These are phyloP conservation scores for Pristionchus maxplancki DNA, from an alignment of 2,888 invertebrate species.

Conservation along the genomic window DNA sequence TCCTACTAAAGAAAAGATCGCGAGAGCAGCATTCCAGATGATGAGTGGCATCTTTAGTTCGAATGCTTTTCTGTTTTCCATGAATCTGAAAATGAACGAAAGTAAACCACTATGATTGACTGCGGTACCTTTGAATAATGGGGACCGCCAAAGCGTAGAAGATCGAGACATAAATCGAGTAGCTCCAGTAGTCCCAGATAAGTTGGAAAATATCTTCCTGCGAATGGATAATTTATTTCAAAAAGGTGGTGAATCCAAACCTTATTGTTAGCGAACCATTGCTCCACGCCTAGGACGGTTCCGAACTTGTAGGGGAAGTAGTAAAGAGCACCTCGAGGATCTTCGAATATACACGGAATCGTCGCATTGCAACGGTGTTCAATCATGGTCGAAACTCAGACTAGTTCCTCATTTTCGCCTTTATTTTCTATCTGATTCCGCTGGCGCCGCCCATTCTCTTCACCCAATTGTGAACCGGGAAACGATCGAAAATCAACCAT, in stretches of 20 bases:
- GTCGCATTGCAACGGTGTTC: background rate
- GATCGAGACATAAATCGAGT: background rate
- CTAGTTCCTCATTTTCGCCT: background rate
- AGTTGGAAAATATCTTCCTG: background rate
- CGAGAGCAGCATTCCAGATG: constrained; percentile 79
- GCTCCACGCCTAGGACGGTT: constrained; percentile 52
- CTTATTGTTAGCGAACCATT: constrained; percentile 52
- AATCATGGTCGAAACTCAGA: background rate
- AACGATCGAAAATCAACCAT: background rate
- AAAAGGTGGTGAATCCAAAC: background rate
- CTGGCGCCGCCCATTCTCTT: background rate
- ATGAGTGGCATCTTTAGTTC: constrained; percentile 78
- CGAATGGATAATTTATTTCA: background rate
- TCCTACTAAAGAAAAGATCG: constrained; percentile 78
- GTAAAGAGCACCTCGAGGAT: background rate
- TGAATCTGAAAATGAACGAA: constrained; percentile 63
- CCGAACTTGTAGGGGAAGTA: constrained; percentile 66
- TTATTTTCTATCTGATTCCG: background rate
- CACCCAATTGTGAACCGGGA: background rate
- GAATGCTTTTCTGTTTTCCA: constrained; percentile 76
- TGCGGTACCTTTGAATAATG: background rate
- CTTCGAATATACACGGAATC: background rate
- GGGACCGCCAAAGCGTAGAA: background rate
- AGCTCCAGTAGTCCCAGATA: background rate
- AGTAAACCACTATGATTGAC: too few relatives aligned